phyloP scores from a whole-genome alignment of 2,888 invertebrate species.

The Electrophaes corylata region DNA sequence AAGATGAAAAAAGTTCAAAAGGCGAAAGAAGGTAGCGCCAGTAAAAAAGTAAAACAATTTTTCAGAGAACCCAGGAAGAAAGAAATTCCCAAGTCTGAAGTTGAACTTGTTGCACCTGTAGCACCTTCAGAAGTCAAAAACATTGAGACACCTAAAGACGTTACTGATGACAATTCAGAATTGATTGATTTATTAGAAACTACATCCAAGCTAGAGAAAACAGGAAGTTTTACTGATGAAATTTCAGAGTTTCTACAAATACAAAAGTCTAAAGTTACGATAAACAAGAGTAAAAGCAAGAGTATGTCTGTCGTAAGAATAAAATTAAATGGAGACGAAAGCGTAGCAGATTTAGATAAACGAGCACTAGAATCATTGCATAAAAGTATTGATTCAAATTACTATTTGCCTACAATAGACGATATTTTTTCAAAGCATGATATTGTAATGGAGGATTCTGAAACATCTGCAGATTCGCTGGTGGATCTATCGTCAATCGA shows the following conservation, averaged over 20 bases:
- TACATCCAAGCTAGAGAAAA: background rate
- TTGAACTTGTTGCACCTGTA: background rate
- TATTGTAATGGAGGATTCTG: conserved; percentile 2
- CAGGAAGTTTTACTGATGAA: background rate
- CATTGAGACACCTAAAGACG: background rate
- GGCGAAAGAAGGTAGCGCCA: conserved; percentile 2
- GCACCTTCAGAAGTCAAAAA: background rate
- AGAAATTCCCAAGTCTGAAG: background rate
- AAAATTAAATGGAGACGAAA: background rate
- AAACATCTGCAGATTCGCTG: background rate
- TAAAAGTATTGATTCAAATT: conserved; percentile 8
- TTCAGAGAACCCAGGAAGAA: background rate
- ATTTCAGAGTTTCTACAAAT: background rate
- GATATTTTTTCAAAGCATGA: conserved; percentile 14
- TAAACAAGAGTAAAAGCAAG: too few species aligned
- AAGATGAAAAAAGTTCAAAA: background rate
- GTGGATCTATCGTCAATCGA: conserved; percentile 15
- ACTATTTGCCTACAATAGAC: conserved; percentile 7
- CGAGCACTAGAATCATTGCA: background rate
- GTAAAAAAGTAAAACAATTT: background rate
- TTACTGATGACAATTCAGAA: conserved; percentile 4
- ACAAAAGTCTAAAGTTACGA: conserved; percentile 4
- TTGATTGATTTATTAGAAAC: conserved; percentile 15
- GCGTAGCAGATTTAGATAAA: conserved; percentile 2
- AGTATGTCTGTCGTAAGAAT: background rate